phyloP scores from a whole-genome alignment of 2,113 vertebrate genomes.

The Formicarius rufipectus region DNA sequence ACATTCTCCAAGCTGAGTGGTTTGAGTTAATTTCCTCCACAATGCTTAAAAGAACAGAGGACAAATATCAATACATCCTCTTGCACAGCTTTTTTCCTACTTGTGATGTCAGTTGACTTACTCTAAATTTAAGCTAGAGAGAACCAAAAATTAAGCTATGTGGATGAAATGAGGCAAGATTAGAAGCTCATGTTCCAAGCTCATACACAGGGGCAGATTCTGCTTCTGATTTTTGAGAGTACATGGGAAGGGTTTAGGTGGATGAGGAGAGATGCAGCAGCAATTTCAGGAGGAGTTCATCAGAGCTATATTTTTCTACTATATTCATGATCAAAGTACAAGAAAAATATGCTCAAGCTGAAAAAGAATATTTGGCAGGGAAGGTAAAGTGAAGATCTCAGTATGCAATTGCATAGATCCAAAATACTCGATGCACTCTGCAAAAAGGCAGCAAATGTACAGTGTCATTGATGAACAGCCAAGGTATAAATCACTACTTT shows the following conservation, averaged over 20 bases:
- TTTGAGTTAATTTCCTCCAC: not conserved
- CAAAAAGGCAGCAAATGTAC: not conserved
- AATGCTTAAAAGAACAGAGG: not conserved
- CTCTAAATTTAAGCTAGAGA: not conserved
- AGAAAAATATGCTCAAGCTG: not conserved
- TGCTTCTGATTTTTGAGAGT: not conserved
- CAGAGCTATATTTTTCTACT: not conserved
- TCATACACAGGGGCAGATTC: not conserved
- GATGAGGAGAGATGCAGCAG: not conserved
- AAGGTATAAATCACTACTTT: slow-evolving; percentile 21
- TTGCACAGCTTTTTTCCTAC: not conserved
- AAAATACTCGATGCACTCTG: not conserved
- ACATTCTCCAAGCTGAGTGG: not conserved
- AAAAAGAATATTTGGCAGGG: not conserved
- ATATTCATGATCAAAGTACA: not conserved
- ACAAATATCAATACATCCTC: not conserved
- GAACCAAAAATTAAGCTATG: not conserved
- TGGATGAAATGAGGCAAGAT: not conserved
- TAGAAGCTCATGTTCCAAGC: not conserved
- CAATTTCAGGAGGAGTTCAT: not conserved
- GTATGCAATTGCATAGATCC: not conserved
- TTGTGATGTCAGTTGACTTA: not conserved
- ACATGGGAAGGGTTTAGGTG: not conserved
- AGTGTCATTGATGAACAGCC: not conserved
- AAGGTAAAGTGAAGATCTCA: not conserved